Evolutionary conservation across 37 sponge, comb jelly and placozoan genomes (phyloP).

Genomic region (Geodia barretti): DNA sequence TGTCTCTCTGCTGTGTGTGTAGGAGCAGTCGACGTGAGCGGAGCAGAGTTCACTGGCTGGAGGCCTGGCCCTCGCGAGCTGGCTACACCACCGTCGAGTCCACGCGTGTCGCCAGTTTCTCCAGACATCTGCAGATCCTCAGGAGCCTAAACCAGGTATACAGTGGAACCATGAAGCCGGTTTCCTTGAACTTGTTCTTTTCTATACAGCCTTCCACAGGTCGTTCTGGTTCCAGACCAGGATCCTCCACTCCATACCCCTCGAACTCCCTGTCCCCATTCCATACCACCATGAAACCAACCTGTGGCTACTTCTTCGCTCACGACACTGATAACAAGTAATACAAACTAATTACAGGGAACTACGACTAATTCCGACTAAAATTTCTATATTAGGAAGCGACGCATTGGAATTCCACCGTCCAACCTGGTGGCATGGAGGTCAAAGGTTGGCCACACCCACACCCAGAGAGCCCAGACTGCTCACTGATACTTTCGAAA

Average conservation of each 20-base stretch:
- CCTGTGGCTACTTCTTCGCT: conserved; percentile 84
- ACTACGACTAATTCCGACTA: too few relatives aligned
- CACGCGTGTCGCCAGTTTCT: conserved; percentile 36
- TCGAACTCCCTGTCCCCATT: conserved; percentile 73
- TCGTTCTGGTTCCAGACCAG: background rate
- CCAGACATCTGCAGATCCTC: conserved; percentile 52
- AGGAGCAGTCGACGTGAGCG: background rate
- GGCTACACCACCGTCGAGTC: conserved; percentile 46
- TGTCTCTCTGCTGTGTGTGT: background rate
- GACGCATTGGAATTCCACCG: conserved; percentile 71
- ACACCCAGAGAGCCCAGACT: conserved; percentile 1
- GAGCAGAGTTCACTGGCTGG: conserved; percentile 60
- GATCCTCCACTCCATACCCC: background rate
- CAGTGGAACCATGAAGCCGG: background rate
- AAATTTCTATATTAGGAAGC: too few relatives aligned
- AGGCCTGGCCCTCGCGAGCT: conserved; percentile 63
- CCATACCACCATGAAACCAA: conserved; percentile 74
- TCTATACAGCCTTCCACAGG: background rate
- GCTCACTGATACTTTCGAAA: conserved; percentile 5
- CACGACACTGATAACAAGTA: conserved; percentile 56
- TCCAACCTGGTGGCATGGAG: conserved; percentile 77
- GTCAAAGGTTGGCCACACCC: conserved; percentile 1
- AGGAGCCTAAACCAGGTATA: background rate
- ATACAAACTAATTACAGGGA: too few relatives aligned
- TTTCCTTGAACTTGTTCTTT: background rate